Base-by-base conservation (phyloP, 2,113 vertebrate genomes). In the Brachirus orientalis region DNA sequence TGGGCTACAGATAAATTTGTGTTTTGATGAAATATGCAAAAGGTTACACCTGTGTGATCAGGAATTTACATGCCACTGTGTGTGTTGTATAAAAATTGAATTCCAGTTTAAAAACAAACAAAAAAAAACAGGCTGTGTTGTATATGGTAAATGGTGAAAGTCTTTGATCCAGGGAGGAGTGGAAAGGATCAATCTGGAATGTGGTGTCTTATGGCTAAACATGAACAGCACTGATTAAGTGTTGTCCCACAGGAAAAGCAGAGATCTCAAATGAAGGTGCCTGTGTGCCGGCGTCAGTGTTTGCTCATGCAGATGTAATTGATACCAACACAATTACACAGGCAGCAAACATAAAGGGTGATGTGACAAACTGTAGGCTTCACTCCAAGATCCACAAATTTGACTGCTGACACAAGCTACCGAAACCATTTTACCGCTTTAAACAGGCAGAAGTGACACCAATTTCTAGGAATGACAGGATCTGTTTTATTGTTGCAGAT, bases 221-320 rank as follows among this genome's bases (percentile, higher is more conserved):
- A 46, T 38, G 22, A 28, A 19, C 18, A 1, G 2, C 13, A 14
- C 16, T 63, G 36, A 58, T 77, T 71, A 47, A 52, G 79, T 68
- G 53, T 60, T 69, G 37, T 69, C 60, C 47, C 16, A 33, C 1
- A 44, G 44, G 22, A 68, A 41, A 77, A 35, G 22, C 4, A 53
- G 14, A 54, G 4, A 7, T 66, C 33, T 69, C 51, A 62, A 20
- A 74, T 53, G 17, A 54, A 63, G 36, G 2, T 3, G 2, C 10
- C 18, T 50, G 13, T 11, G 6, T 12, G 45, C 19, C 47, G 45
- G 6, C 12, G 7, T 52, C 45, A 57, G 33, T 54, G 37, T 79
- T 58, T 70, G 51, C 36, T 70, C 45, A 45, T 14, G 1, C n/a
- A 66, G n/a, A 54, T 63, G 53, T 59, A 47, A 72, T 12, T 13